Evolutionary conservation across 2,113 vertebrate species (phyloP).

Genomic region (Macheiramphus alcinus): DNA sequence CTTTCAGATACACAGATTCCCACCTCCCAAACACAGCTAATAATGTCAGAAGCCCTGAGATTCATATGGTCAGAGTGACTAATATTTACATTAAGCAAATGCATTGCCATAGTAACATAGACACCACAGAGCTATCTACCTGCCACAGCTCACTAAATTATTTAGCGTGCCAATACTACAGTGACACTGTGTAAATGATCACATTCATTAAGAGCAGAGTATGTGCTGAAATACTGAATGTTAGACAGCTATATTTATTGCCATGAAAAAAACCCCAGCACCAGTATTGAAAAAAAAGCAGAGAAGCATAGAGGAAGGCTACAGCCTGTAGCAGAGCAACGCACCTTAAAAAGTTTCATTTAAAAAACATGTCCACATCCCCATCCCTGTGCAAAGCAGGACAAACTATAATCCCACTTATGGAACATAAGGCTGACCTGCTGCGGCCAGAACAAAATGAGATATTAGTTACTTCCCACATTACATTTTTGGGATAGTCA

Average conservation of each 20-base stretch:
- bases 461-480: neutral
- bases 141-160: slow-evolving; percentile 72
- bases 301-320: neutral
- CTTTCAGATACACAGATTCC: neutral
- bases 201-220: slow-evolving; percentile 62
- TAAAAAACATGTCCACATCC: neutral
- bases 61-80: slow-evolving; percentile 57
- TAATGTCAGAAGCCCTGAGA: slow-evolving; percentile 52
- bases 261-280: neutral
- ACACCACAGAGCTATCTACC: slow-evolving; percentile 60
- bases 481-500: neutral
- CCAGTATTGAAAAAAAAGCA: neutral
- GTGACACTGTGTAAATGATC: slow-evolving; percentile 69
- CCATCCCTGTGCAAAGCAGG: neutral
- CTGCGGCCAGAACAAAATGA: neutral
- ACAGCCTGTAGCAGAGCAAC: neutral
- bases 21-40: slow-evolving; percentile 30
- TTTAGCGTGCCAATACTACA: slow-evolving; percentile 67
- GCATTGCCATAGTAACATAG: slow-evolving; percentile 75
- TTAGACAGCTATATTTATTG: slow-evolving; percentile 52
- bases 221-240: slow-evolving; percentile 40
- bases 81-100: slow-evolving; percentile 73
- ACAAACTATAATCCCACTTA: neutral
- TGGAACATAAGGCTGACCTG: fast-evolving
- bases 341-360: neutral